Base-by-base conservation (phyloP, 23 tunicate species). In the Halocynthia roretzi region DNA sequence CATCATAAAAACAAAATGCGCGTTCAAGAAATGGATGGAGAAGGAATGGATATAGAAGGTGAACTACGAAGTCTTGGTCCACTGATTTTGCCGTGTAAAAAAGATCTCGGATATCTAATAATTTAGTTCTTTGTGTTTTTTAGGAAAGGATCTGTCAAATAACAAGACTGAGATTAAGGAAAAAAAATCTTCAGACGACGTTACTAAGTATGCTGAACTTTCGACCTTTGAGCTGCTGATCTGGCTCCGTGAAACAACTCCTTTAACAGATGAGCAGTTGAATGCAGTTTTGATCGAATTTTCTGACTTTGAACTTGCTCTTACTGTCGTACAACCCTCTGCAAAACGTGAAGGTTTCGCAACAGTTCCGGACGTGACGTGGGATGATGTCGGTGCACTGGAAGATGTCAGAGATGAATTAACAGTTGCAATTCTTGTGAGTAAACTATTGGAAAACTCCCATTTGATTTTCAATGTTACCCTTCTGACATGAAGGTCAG, bases 261-360 rank as follows among this genome's bases (percentile, higher is more conserved):
- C 62, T 8, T 55, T 74, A 55, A 20, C 81, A 2, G 85, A 84
- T 5, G 85, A 80, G 10, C 53, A 80, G 61, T 53, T 83, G 56
- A 10, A 22, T 5, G 21, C 44, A 20, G 54, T 91, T 31, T 77
- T 72, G 76, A 85, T 91, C 55, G 80, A 85, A 72, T 72, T 83
- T 17, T 11, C 52, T 7, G 97, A 91, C 61, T 91, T 91, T 76
- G 69, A 81, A 61, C 62, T 64, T 6, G 97, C 97, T 50, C 75
- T 82, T 9, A 60, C 75, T 62, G 75, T 71, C 57, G 91, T 91
- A 8, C 91, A 85, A 55, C 97, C 97, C 7, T 81, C 87, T 7
- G 91, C 93, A 1, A 93, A 93, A 79, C 58, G 93, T 17, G 98
- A 93, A 83, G 98, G 98, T 12, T 93, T 93, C 61, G 98, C 93